These are phyloP conservation scores for Eulemur albifrons DNA, from an alignment of 2,797 vertebrate genomes.

Conservation along the genomic window DNA sequence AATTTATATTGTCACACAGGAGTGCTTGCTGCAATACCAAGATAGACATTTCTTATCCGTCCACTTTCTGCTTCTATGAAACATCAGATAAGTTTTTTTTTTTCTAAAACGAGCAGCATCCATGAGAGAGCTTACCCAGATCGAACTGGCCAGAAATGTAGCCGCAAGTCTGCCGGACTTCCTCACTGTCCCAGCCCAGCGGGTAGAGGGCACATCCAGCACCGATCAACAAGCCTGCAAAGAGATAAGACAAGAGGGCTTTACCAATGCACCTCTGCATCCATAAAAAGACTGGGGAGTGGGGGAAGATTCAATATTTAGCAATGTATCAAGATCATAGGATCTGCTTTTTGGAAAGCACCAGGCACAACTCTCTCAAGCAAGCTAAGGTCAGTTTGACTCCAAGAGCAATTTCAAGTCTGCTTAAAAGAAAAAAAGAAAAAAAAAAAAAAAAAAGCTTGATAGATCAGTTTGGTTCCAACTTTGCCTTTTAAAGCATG, in stretches of 20 bases:
- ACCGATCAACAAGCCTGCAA: conserved; percentile 93
- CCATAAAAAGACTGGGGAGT: neutral
- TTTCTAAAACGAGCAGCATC: neutral
- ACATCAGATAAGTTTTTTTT: neutral
- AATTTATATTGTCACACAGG: accelerated
- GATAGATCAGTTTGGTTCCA: conserved; percentile 10
- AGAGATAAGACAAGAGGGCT: conserved; percentile 47
- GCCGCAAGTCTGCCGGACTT: conserved; percentile 95
- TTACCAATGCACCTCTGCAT: neutral
- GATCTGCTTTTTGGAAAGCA: neutral
- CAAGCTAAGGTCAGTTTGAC: neutral
- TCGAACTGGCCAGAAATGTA: conserved; percentile 95
- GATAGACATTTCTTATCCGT: neutral
- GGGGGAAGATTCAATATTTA: neutral
- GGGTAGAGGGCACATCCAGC: conserved; percentile 98
- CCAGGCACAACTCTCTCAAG: neutral
- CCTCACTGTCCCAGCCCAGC: conserved; percentile 98
- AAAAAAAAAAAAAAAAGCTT: neutral
- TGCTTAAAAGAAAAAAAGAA: neutral
- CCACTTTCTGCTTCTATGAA: neutral
- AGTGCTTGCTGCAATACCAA: neutral
- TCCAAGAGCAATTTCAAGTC: conserved; percentile 41
- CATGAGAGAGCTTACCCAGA: conserved; percentile 88
- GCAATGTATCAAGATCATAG: neutral
- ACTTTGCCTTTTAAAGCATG: conserved; percentile 25